phyloP scores from a whole-genome alignment of 2,888 invertebrate genomes.

The Eristalis tenax region DNA sequence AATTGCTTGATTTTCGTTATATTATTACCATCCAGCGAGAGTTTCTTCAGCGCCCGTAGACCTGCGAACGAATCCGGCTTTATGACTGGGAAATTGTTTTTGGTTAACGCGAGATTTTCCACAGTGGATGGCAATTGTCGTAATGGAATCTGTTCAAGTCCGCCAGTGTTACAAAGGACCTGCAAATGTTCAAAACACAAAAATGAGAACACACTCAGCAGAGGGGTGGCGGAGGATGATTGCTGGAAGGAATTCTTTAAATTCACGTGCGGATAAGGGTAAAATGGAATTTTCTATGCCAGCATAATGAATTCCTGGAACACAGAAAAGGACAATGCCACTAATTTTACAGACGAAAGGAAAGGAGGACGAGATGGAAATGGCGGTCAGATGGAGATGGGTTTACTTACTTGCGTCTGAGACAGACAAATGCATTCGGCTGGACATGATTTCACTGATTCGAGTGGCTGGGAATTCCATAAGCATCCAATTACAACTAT shows the following conservation, averaged over 20 bases:
- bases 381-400: background rate
- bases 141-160: slow-evolving; percentile 89
- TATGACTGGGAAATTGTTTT: slow-evolving; percentile 91
- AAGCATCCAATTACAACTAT: slow-evolving; percentile 81
- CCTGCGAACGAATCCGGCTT: slow-evolving; percentile 92
- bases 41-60: slow-evolving; percentile 89
- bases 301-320: slow-evolving; percentile 45
- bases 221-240: background rate
- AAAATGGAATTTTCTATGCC: slow-evolving; percentile 41
- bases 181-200: slow-evolving; percentile 81
- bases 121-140: slow-evolving; percentile 88
- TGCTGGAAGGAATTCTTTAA: background rate
- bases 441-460: slow-evolving; percentile 86
- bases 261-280: background rate
- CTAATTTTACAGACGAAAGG: slow-evolving; percentile 28
- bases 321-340: slow-evolving; percentile 11
- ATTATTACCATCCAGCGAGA: slow-evolving; percentile 93
- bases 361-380: background rate
- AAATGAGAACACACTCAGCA: slow-evolving; percentile 8
- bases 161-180: slow-evolving; percentile 94
- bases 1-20: slow-evolving; percentile 91
- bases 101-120: slow-evolving; percentile 92
- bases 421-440: slow-evolving; percentile 93
- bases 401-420: slow-evolving; percentile 89
- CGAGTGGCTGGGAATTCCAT: slow-evolving; percentile 81